Base-by-base conservation (phyloP, 2,113 vertebrate species). In the Anthoscopus minutus region DNA sequence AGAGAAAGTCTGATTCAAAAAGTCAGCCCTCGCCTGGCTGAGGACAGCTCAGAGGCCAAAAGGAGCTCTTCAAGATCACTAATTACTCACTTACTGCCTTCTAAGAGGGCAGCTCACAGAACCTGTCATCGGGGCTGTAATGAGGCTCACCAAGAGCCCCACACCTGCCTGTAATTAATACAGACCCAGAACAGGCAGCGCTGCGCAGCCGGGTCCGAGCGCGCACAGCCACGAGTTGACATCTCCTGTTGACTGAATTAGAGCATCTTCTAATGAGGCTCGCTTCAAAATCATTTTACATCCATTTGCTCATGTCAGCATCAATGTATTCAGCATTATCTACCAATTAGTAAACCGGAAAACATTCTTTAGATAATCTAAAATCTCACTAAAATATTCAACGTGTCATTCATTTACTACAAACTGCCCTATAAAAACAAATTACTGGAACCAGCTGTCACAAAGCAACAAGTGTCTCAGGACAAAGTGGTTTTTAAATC, bases 251-350 rank as follows among this genome's bases (percentile, higher is more conserved):
- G 98, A 96, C 97, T 96, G 97, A 97, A 98, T 97, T 95, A 97
- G 93, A 97, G 96, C 96, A 94, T 98, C 97, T 97, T 92, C 92
- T 98, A 98, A 98, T 89, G 96, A 98, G 96, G 86, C 96, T 98
- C 76, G 56, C 97, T 97, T 97, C 97, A 97, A 95, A 96, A 97
- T 90, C 96, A 97, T 98, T 98, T 97, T 92, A 97, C 97, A 98
- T 96, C 96, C 97, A 98, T 98, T 98, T 98, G 97, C 98, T 97
- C 97, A n/a, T 97, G 98, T 98, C 98, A 98, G 97, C 97, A 98
- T 97, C 97, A 96, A 98, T 98, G 98, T 97, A 97, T 90, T 94
- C 95, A 40, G 96, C 97, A 97, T 98, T 98, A 98, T 97, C 97
- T 97, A 97, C 97, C 98, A 98, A 98, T 98, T 98, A 98, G 98